Evolutionary conservation across 1,140 invertebrate species (phyloP).

Genomic region (Magallana gigas): DNA sequence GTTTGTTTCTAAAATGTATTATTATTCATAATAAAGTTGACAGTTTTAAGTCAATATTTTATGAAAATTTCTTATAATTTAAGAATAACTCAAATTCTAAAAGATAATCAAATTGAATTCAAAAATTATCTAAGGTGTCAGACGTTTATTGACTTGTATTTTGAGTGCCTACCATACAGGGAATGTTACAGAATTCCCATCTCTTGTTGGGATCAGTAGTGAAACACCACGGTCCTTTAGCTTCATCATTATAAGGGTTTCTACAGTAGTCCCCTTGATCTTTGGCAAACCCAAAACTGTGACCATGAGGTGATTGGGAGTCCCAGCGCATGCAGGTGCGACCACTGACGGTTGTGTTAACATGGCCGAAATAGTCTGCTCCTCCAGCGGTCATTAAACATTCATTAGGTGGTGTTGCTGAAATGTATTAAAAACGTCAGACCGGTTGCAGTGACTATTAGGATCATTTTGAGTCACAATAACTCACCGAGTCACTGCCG

Average conservation of each 20-base stretch:
- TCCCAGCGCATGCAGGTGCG: conserved; percentile 63
- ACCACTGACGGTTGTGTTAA: conserved; percentile 55
- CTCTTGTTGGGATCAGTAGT: conserved; percentile 38
- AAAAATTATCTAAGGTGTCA: no score
- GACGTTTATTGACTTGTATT: no score
- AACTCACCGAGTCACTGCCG: no score
- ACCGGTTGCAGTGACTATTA: no score
- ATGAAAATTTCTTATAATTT: no score
- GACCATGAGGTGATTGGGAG: conserved; percentile 57
- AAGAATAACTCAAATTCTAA: no score
- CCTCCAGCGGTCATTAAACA: not conserved
- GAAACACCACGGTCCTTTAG: conserved; percentile 44
- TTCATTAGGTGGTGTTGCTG: not conserved
- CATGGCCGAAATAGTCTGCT: conserved; percentile 53
- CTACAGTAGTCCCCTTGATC: conserved; percentile 39
- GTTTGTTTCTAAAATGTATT: no score
- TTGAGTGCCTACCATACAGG: conserved; percentile 29
- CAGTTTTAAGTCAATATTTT: no score
- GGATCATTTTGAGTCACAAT: no score
- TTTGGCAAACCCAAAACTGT: not conserved
- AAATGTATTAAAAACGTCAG: no score
- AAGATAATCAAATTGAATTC: no score
- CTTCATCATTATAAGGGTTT: conserved; percentile 27
- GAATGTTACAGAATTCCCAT: conserved; percentile 42
- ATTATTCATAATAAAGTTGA: no score